Conservation (phyloP, 2,888 invertebrate genomes). For the Tholera decimalis region DNA sequence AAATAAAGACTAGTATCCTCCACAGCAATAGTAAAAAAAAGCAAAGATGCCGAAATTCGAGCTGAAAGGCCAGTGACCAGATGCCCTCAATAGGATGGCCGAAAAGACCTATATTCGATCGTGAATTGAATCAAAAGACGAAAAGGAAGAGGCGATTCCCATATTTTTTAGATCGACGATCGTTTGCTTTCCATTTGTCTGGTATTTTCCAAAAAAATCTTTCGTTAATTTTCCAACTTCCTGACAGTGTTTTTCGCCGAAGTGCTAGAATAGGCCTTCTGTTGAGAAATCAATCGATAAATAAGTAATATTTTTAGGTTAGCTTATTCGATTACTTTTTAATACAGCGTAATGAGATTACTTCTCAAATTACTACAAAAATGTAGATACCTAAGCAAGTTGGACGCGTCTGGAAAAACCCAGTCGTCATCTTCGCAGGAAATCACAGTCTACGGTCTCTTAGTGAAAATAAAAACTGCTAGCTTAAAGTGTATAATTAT, state of each 20-base stretch:
- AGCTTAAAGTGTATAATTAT: conserved; percentile 67
- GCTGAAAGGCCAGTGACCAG: conserved; percentile 34
- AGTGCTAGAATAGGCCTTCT: background rate
- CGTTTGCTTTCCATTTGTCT: background rate
- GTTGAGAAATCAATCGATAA: background rate
- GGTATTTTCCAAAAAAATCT: background rate
- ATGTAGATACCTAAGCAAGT: conserved; percentile 12
- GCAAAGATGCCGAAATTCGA: conserved; percentile 5
- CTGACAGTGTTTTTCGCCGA: background rate
- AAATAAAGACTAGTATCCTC: conserved; percentile 6
- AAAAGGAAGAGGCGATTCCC: background rate
- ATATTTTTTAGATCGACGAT: no score
- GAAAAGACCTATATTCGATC: conserved; percentile 21
- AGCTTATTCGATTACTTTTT: conserved; percentile 2
- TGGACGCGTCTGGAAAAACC: conserved; percentile 40
- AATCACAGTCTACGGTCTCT: conserved; percentile 30
- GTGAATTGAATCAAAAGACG: conserved; percentile 3
- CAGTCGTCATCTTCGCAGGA: conserved; percentile 28
- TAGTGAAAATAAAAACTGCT: conserved; percentile 38
- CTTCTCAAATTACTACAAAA: conserved; percentile 8
- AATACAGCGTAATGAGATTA: background rate
- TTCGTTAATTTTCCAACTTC: background rate
- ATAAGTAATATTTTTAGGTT: background rate
- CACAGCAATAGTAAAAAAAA: background rate
- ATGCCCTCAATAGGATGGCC: conserved; percentile 37